Base-by-base conservation (phyloP, 2,113 vertebrate genomes). In the Panurus biarmicus region DNA sequence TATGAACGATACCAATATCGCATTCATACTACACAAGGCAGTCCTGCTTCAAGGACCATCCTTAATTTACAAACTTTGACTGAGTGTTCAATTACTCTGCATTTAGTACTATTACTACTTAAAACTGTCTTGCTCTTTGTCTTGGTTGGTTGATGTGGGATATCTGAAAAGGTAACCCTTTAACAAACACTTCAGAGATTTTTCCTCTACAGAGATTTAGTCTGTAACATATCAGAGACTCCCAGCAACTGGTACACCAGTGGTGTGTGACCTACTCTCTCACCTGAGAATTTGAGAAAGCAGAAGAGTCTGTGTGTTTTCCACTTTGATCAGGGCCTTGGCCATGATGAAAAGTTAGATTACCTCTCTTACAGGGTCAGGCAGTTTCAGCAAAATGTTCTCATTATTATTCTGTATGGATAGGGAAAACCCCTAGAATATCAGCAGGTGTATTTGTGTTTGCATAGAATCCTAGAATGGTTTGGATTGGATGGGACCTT, bases 1-100 rank as follows among this genome's bases (percentile, higher is more conserved):
- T 48, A 3, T 14, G 12, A 53, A 5, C 28, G 36, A 0, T 62
- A 16, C 18, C 9, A 2, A 1, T 31, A 15, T 22, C 9, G 0
- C 2, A 2, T 14, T 87, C 2, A 0, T 42, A 38, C 9, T 54
- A 0, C 47, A 17, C 25, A 10, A 15, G 36, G 40, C 14, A n/a
- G 20, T 15, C 7, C 11, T 54, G 23, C 38, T 70, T 81, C 25
- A 45, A 28, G 51, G 67, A 18, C 13, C 3, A 0, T 36, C 60
- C 26, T 54, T 62, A n/a, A 28, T 26, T 62, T 78, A 33, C 23
- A 42, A 29, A 33, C 7, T n/a, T 74, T 15, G n/a, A 5, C 12
- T 5, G 21, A 7, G 9, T 74, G 93, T 62, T 78, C 18, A 26
- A 2, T 25, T 48, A 40, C 14, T 28, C 7, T 38, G 17, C 4